Conservation (phyloP, 2,797 vertebrate species). For the Takifugu rubripes region DNA sequence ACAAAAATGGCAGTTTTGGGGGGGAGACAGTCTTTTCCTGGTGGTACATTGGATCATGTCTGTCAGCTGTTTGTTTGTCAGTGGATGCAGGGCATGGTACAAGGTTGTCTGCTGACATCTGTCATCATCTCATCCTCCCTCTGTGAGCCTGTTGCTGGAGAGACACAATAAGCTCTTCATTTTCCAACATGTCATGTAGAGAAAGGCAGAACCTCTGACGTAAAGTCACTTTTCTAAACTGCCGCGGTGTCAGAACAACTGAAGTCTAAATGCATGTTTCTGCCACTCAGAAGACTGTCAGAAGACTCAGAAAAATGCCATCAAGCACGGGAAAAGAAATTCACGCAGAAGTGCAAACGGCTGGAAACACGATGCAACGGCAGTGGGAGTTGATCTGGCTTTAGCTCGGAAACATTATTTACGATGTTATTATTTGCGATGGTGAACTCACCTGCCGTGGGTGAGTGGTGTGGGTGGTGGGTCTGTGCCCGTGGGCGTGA, state of each 20-base stretch:
- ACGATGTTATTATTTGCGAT: background rate
- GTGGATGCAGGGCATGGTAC: constrained; percentile 39
- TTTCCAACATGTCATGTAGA: constrained; percentile 50
- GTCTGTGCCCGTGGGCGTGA: constrained; percentile 19
- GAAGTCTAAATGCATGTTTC: constrained; percentile 41
- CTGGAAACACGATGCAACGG: constrained; percentile 16
- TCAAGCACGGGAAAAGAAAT: constrained; percentile 27
- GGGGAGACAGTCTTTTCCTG: constrained; percentile 45
- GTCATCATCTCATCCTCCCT: constrained; percentile 68
- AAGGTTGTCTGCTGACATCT: constrained; percentile 52
- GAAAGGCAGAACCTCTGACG: constrained; percentile 38
- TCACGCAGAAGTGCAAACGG: background rate
- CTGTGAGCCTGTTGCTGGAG: constrained; percentile 64
- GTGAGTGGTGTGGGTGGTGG: constrained; percentile 45
- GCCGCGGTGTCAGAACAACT: constrained; percentile 42
- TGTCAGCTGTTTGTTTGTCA: constrained; percentile 60
- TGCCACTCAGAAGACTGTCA: constrained; percentile 26
- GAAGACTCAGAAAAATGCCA: constrained; percentile 25
- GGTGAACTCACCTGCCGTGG: constrained; percentile 61
- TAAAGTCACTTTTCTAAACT: constrained; percentile 39
- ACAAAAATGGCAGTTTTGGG: too few relatives aligned
- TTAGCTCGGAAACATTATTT: constrained; percentile 13
- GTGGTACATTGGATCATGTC: constrained; percentile 51
- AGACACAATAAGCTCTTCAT: constrained; percentile 63
- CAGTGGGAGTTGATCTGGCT: constrained; percentile 20